Base-by-base conservation (phyloP, 1,140 invertebrate genomes). In the Drosophila mayri region DNA sequence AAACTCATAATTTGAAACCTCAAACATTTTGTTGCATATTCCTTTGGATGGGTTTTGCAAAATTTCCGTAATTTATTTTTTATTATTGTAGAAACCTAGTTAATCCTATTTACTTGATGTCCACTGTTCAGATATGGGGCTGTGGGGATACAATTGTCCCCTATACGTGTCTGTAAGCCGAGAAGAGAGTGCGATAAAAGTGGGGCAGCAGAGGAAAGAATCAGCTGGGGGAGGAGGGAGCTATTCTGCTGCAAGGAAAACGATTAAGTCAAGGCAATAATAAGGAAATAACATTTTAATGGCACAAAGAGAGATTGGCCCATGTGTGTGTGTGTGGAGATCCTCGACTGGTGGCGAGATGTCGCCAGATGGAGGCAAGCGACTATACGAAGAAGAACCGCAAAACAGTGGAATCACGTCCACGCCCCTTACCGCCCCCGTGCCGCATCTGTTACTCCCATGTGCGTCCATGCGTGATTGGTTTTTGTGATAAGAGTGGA, bases 221-320 rank as follows among this genome's bases (percentile, higher is more conserved):
- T 12, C 30, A 43, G 16, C 46, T 35, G 43, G 16, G 63, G 3
- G 25, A 5, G 32, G 32, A 4, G 28, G 20, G 2, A 25, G 35
- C 25, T 52, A n/a, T 35, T 38, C 49, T 63, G 78, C 35, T 61
- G 66, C 58, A 78, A 73, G 54, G 80, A 84, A 68, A 73, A 54
- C 84, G 83, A 73, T 87, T 83, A 88, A 79, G 80, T 82, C 75
- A 59, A 78, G 81, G 81, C 84, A 87, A 87, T 88, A 88, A 88
- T 88, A 90, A 90, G 85, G 85, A 88, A 88, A 88, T 90, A 88
- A 88, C 81, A 85, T 88, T 88, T 90, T 90, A 88, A 88, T 88
- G 83, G 75, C 49, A 70, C 64, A 72, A 50, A 59, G 70, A 25
- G 67, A 72, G 54, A 72, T 60, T 72, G 65, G 50, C 65, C 38